Conservation (phyloP, 2,888 invertebrate genomes). For the Deilephila elpenor region DNA sequence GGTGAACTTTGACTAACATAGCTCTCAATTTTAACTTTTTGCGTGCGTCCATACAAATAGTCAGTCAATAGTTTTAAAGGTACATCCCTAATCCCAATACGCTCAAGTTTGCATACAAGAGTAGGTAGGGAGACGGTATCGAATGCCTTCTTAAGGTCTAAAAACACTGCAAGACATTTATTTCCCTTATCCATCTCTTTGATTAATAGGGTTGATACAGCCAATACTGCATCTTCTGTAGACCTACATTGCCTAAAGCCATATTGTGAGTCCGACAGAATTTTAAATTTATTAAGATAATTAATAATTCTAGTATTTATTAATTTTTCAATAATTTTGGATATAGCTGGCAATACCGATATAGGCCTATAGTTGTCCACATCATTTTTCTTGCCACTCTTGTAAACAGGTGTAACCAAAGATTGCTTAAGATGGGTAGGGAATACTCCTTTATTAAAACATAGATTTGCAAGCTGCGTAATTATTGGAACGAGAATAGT, state of each 20-base stretch:
- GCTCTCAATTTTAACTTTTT: too few relatives aligned
- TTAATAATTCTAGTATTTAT: constrained; percentile 13
- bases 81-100: too few relatives aligned
- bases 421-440: background rate
- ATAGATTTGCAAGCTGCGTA: background rate
- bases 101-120: background rate
- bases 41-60: too few relatives aligned
- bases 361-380: background rate
- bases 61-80: too few relatives aligned
- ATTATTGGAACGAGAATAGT: background rate
- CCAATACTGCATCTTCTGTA: background rate
- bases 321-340: background rate
- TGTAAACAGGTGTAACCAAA: background rate
- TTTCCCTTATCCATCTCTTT: background rate
- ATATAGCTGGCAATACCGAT: background rate
- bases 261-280: constrained; percentile 1
- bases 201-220: background rate
- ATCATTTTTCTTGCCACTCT: background rate
- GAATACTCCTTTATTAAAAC: background rate
- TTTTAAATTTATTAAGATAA: background rate
- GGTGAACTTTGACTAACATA: too few relatives aligned
- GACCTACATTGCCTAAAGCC: constrained; percentile 14
- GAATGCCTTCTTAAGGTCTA: constrained; percentile 28
- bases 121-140: constrained; percentile 26
- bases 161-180: constrained; percentile 22